Evolutionary conservation across 2,888 invertebrate species (phyloP).

Genomic region (Rhyacophila evoluta): DNA sequence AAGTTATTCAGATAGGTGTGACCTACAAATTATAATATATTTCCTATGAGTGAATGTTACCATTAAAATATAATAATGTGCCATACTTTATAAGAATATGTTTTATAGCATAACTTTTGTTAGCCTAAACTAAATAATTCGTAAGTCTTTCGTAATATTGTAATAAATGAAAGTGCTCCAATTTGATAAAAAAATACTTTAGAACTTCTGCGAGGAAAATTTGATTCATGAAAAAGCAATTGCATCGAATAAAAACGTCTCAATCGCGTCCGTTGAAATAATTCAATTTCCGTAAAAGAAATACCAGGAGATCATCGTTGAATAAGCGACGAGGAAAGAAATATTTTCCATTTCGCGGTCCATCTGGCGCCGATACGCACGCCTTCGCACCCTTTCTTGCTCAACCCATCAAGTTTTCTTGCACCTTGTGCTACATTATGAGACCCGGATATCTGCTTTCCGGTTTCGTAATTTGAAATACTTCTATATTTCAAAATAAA

Average conservation of each 20-base stretch:
- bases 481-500: neutral
- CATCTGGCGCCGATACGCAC: slow-evolving; percentile 32
- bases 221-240: neutral
- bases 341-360: slow-evolving; percentile 34
- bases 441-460: neutral
- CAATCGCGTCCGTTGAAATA: neutral
- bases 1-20: too few relatives aligned
- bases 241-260: neutral
- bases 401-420: neutral
- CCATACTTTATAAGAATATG: too few relatives aligned
- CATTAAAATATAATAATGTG: too few relatives aligned
- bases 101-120: too few relatives aligned
- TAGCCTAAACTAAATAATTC: too few relatives aligned
- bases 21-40: too few relatives aligned
- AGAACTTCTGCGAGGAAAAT: neutral
- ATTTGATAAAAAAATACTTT: too few relatives aligned
- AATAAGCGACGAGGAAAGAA: slow-evolving; percentile 6
- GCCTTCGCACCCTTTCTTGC: slow-evolving; percentile 10
- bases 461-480: neutral
- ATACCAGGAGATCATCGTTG: slow-evolving; percentile 20
- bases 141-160: too few relatives aligned
- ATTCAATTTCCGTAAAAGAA: slow-evolving; percentile 18
- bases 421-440: neutral
- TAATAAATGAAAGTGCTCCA: too few relatives aligned
- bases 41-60: too few relatives aligned